These are phyloP conservation scores for Saxidomus purpurata DNA, from an alignment of 1,140 invertebrate species.

Conservation along the genomic window DNA sequence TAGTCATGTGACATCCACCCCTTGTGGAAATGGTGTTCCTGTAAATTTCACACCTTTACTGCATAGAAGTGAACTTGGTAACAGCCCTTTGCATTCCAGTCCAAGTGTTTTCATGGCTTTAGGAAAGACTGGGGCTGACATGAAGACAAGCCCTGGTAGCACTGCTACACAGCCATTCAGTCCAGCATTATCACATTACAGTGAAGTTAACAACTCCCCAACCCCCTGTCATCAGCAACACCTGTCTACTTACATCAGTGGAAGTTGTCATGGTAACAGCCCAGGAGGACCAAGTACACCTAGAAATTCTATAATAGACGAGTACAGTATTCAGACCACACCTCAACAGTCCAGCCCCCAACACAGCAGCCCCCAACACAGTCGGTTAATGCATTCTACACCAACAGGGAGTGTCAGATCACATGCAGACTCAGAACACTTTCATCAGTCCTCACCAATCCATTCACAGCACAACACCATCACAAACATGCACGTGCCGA, in stretches of 20 bases:
- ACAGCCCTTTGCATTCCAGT: constrained; percentile 26
- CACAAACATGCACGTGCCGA: background rate
- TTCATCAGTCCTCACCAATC: constrained; percentile 35
- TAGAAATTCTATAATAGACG: background rate
- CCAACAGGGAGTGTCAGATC: constrained; percentile 39
- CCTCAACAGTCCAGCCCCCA: constrained; percentile 18
- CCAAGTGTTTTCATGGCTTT: background rate
- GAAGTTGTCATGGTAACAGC: constrained; percentile 2
- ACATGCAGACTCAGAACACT: background rate
- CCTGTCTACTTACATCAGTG: background rate
- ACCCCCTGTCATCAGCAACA: background rate
- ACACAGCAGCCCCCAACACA: background rate
- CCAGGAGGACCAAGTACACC: constrained; percentile 4
- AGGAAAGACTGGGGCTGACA: background rate
- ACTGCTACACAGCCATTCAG: constrained; percentile 49
- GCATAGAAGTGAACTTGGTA: background rate
- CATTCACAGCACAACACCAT: background rate
- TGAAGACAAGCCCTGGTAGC: constrained; percentile 15
- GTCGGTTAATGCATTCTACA: constrained; percentile 17
- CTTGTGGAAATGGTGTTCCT: constrained; percentile 11
- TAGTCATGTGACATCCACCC: constrained; percentile 31
- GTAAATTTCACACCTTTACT: constrained; percentile 31
- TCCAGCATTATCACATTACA: constrained; percentile 31
- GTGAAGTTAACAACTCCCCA: constrained; percentile 8
- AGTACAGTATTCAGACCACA: constrained; percentile 45